These are phyloP conservation scores for Muntiacus reevesi DNA, from an alignment of 2,113 vertebrate genomes.

Conservation along the genomic window DNA sequence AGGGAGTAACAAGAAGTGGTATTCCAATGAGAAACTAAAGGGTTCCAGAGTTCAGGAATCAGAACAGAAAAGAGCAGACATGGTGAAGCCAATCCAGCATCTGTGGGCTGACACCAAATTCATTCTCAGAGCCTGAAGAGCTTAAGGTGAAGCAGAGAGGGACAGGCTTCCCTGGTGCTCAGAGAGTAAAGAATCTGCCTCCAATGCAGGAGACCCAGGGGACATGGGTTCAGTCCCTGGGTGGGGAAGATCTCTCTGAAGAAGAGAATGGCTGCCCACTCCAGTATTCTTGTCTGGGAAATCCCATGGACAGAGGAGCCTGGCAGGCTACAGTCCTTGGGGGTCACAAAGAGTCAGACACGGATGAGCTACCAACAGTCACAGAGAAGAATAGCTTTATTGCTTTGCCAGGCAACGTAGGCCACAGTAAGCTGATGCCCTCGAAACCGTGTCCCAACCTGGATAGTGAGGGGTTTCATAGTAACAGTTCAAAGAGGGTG, in stretches of 20 bases:
- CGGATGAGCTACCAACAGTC: background rate
- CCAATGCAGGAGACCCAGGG: background rate
- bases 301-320: background rate
- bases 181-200: background rate
- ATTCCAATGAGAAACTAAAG: background rate
- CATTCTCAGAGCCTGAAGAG: background rate
- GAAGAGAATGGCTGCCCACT: background rate
- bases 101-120: background rate
- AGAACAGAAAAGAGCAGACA: background rate
- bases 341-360: background rate
- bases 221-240: background rate
- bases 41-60: background rate
- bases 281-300: background rate
- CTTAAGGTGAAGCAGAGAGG: background rate
- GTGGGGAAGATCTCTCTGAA: background rate
- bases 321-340: background rate
- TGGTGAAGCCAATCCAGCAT: background rate
- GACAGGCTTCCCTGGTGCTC: background rate
- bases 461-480: background rate
- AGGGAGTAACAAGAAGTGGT: background rate
- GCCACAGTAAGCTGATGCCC: background rate
- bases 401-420: background rate
- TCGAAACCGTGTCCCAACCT: background rate
- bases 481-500: background rate
- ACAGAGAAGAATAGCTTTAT: background rate